Evolutionary conservation across 1,140 invertebrate species (phyloP), one percentile per base, ranked within the genome.

Genomic region (Camponotus vicinus): DNA sequence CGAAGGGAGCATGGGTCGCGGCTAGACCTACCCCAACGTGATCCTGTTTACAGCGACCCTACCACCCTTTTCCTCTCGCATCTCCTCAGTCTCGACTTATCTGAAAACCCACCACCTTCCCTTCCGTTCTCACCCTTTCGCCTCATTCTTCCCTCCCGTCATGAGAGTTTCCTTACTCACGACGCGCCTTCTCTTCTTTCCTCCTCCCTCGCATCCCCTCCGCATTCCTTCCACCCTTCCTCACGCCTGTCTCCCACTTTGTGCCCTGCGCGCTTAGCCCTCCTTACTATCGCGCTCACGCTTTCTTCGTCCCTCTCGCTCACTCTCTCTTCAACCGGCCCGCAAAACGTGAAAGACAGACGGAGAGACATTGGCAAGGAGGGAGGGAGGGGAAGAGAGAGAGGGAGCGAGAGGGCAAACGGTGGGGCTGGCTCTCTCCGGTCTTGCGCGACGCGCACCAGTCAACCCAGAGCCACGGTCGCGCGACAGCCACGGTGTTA

Each of bases 381-480:
- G 64, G 34, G 84, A 27, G 52, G 59, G 70, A 87, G 86, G 73
- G 85, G 83, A 73, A 71, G 49, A 49, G 40, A 34, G 55, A 85
- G 86, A 76, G 80, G 64, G 78, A 91, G 85, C 76, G 84, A 91
- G 89, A 90, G 86, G 84, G 84, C 77, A 71, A 90, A 92, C 91
- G 92, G 92, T 92, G 92, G 92, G 91, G 92, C 92, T 91, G 93
- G 93, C 93, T 94, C 92, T 93, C 89, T 93, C 91, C 92, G 94
- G 93, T 95, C 94, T 95, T 94, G 94, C 94, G 94, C 94, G 93
- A 91, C 92, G 91, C 93, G 89, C 91, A 92, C 89, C 94, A 95
- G 94, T 95, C 94, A 93, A 94, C 94, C 92, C 92, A 94, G 93
- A 95, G 93, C 94, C 92, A 93, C 94, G 93, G 94, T 94, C 92